phyloP scores from a whole-genome alignment of 2,888 invertebrate genomes.

The Falcaria lacertinaria region DNA sequence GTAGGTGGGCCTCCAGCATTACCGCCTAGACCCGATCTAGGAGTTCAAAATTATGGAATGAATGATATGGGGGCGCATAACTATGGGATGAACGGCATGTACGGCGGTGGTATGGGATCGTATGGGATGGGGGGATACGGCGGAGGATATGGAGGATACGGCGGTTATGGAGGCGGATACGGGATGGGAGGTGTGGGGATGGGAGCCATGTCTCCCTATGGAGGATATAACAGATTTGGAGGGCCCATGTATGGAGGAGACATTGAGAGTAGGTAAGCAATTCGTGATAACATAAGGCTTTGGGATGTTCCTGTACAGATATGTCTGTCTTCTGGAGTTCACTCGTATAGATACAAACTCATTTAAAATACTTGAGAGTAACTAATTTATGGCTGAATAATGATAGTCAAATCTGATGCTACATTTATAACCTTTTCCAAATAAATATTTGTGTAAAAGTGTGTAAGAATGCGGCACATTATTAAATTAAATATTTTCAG shows the following conservation, averaged over 20 bases:
- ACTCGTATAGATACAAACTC: no score
- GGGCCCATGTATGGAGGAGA: constrained; percentile 73
- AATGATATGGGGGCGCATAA: constrained; percentile 29
- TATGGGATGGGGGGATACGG: constrained; percentile 32
- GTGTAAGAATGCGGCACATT: no score
- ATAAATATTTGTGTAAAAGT: no score
- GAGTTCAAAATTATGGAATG: constrained; percentile 43
- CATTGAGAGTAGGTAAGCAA: constrained; percentile 80
- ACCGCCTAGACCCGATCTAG: constrained; percentile 57
- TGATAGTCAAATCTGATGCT: no score
- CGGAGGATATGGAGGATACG: constrained; percentile 19
- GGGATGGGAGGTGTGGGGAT: constrained; percentile 35
- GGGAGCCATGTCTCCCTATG: constrained; percentile 48
- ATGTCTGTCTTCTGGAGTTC: constrained; percentile 16
- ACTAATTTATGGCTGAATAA: no score
- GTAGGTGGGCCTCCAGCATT: constrained; percentile 39
- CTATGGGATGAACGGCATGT: constrained; percentile 21
- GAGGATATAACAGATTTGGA: constrained; percentile 63
- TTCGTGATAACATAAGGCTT: neutral
- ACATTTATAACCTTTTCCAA: no score
- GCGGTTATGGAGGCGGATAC: constrained; percentile 25
- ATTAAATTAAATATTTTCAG: constrained; percentile 64
- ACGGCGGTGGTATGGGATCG: constrained; percentile 16
- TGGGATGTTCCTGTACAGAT: constrained; percentile 16
- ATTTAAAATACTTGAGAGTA: no score